These are phyloP conservation scores for Coreoperca whiteheadi DNA, from an alignment of 2,113 vertebrate genomes.

Conservation along the genomic window DNA sequence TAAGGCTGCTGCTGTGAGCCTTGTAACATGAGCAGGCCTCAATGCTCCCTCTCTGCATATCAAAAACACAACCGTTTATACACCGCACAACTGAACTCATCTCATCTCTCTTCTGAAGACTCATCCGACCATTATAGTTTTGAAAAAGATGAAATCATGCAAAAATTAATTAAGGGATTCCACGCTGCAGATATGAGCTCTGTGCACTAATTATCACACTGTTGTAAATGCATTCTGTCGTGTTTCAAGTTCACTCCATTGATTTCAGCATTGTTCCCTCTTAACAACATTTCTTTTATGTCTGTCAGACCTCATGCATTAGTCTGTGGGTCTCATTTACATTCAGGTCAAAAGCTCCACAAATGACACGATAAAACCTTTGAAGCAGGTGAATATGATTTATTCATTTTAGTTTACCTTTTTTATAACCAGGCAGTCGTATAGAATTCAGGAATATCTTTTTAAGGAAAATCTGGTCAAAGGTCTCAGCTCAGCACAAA, in stretches of 20 bases:
- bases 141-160: constrained; percentile 64
- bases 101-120: constrained; percentile 73
- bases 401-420: constrained; percentile 48
- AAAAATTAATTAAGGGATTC: constrained; percentile 66
- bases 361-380: constrained; percentile 73
- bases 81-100: constrained; percentile 84
- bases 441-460: neutral
- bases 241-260: constrained; percentile 94
- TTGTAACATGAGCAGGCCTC: constrained; percentile 46
- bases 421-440: neutral
- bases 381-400: constrained; percentile 71
- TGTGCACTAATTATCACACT: constrained; percentile 90
- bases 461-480: neutral
- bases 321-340: constrained; percentile 88
- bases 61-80: constrained; percentile 87
- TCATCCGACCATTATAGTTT: constrained; percentile 65
- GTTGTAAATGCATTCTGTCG: constrained; percentile 80
- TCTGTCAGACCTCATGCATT: constrained; percentile 64
- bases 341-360: constrained; percentile 90
- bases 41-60: constrained; percentile 77
- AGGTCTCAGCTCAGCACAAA: neutral
- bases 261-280: constrained; percentile 92
- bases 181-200: constrained; percentile 76
- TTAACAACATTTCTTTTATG: constrained; percentile 92
- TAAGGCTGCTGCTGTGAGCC: constrained; percentile 43